Conservation (phyloP, 2,797 vertebrate genomes). For the Coranthus polyacanthus region DNA sequence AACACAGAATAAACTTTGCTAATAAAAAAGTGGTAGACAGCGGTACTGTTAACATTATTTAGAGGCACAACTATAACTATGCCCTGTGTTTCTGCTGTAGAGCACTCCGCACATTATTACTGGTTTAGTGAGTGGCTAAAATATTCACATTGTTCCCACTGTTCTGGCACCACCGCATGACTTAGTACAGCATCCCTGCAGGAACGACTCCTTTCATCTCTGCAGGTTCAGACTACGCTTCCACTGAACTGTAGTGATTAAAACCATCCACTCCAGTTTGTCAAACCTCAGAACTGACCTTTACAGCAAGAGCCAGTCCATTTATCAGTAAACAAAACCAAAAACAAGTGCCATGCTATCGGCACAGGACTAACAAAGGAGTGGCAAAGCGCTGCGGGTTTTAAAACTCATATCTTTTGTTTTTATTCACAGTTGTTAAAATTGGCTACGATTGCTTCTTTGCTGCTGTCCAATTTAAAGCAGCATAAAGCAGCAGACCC, state of each 20-base stretch:
- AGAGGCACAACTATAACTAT: constrained; percentile 7
- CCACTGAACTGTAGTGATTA: constrained; percentile 52
- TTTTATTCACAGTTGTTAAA: neutral
- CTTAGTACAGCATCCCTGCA: constrained; percentile 35
- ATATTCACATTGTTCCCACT: constrained; percentile 40
- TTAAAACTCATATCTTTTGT: constrained; percentile 6
- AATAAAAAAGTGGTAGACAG: neutral
- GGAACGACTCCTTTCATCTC: constrained; percentile 59
- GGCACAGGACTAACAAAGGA: neutral
- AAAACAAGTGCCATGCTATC: constrained; percentile 19
- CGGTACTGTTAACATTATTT: neutral
- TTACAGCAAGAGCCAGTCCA: constrained; percentile 26
- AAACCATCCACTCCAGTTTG: constrained; percentile 60
- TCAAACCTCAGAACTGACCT: constrained; percentile 61
- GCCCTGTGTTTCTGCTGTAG: constrained; percentile 4
- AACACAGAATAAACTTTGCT: neutral
- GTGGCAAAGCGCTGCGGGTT: neutral
- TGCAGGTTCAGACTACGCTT: constrained; percentile 36
- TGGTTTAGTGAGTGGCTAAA: constrained; percentile 42
- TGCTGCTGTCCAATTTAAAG: neutral
- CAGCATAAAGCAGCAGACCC: too few species aligned
- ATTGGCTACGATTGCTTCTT: constrained; percentile 1
- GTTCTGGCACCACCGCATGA: constrained; percentile 33
- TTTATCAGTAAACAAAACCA: constrained; percentile 48
- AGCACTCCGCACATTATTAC: constrained; percentile 35